Conservation (phyloP, 2,797 vertebrate genomes). For the Rhyacichthys aspro region DNA sequence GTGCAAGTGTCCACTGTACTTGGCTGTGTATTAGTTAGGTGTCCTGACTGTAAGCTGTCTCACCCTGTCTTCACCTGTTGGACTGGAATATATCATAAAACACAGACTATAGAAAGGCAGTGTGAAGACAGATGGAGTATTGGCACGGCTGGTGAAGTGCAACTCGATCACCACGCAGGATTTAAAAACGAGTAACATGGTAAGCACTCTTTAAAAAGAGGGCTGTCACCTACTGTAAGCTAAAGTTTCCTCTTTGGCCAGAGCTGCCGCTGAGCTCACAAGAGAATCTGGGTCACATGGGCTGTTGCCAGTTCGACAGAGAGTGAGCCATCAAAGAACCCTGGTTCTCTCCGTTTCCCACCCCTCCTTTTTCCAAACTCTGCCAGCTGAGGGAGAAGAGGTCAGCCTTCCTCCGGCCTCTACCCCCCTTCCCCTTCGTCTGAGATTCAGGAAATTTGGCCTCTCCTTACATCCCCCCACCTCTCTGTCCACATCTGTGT, state of each 20-base stretch:
- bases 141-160: not conserved
- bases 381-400: conserved; percentile 44
- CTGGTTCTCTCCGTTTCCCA: conserved; percentile 17
- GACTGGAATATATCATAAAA: not conserved
- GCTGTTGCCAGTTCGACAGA: conserved; percentile 37
- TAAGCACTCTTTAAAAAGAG: conserved; percentile 9
- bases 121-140: not conserved
- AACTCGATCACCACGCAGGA: not conserved
- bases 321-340: conserved; percentile 36
- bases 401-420: conserved; percentile 22
- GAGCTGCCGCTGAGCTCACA: conserved; percentile 16
- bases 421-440: conserved; percentile 6
- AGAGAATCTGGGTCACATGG: conserved; percentile 63
- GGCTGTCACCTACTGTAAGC: conserved; percentile 25
- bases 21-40: conserved; percentile 1
- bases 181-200: conserved; percentile 1
- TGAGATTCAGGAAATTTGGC: conserved; percentile 46
- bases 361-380: conserved; percentile 48
- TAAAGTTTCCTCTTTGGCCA: conserved; percentile 43
- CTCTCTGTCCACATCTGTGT: conserved; percentile 49
- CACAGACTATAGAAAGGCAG: not conserved
- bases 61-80: conserved; percentile 24
- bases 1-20: conserved; percentile 48
- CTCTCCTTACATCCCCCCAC: conserved; percentile 29
- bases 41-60: conserved; percentile 9